Evolutionary conservation across 2,888 invertebrate genomes (phyloP), one percentile per base, ranked within the genome.

Genomic region (Acronicta alni): DNA sequence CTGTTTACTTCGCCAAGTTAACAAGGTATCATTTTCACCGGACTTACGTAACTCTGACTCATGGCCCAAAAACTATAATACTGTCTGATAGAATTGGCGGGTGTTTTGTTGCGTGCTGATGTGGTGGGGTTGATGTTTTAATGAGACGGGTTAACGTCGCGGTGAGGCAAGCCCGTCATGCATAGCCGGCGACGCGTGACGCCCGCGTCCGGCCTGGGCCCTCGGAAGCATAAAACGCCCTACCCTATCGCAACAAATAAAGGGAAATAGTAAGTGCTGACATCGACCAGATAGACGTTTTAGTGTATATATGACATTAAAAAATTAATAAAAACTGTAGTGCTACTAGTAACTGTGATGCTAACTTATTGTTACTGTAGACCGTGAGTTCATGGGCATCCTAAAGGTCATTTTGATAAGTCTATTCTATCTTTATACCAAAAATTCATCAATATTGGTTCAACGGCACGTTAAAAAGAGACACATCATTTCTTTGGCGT

Each of bases 151-250:
- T 70, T 77, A 63, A 61, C 57, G 57, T 59, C 66, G 70, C 67
- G 75, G 86, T 91, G 91, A 86, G 83, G 90, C 88, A 90, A 90
- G 86, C 82, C 63, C 89, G 92, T 89, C 90, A 90, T 86, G 92
- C 88, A 80, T 81, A 83, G 83, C 72, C 86, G 83, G 78, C 88
- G 87, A 82, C 76, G 91, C 93, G 89, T 93, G 91, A 90, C 92
- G 85, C 74, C 74, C 62, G 85, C 90, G 88, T 93, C 92, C 92
- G 90, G 86, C 79, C 74, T 58, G 79, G 75, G 82, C 89, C 91
- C 90, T 87, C 90, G 87, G 91, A 89, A 89, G 81, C 87, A 75
- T 80, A 82, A 81, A 80, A 82, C 77, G 84, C 89, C 89, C 89
- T 83, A 82, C 85, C 83, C 82, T 78, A 72, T 58, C 54, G 63